Evolutionary conservation across 2,797 vertebrate genomes (phyloP).

Genomic region (Tauraco hartlaubi): DNA sequence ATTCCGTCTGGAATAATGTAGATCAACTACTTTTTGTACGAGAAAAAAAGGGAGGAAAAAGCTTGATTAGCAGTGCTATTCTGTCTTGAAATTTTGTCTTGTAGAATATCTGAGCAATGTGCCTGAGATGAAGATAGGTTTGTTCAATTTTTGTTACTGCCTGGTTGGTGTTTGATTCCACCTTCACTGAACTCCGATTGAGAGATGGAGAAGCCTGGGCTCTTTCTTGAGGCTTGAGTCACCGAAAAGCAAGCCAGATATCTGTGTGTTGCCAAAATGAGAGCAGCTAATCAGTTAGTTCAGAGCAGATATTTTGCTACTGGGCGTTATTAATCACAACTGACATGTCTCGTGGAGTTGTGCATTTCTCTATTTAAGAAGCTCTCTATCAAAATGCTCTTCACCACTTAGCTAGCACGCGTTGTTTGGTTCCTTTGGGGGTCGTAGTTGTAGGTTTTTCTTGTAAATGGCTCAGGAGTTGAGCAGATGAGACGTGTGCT

Average conservation of each 20-base stretch:
- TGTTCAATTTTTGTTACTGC: background rate
- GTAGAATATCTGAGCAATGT: background rate
- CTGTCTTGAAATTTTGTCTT: background rate
- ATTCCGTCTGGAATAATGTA: background rate
- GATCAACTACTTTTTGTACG: background rate
- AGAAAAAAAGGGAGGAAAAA: fast-evolving
- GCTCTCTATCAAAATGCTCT: background rate
- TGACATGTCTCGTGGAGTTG: background rate
- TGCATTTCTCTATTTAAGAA: background rate
- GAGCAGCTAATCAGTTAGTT: background rate
- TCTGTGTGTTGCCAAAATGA: background rate
- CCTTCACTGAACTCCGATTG: background rate
- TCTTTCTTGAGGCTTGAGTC: background rate
- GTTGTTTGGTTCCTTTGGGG: background rate
- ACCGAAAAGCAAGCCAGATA: background rate
- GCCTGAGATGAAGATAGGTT: background rate
- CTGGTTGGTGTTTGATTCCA: background rate
- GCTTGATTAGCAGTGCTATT: background rate
- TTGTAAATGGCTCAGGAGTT: background rate
- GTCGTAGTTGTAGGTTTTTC: background rate
- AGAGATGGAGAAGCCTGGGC: background rate
- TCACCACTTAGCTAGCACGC: background rate
- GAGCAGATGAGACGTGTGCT: background rate
- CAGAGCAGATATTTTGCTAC: background rate
- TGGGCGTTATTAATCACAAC: background rate